phyloP scores from a whole-genome alignment of 2,888 invertebrate species.

The Pandemis heparana region DNA sequence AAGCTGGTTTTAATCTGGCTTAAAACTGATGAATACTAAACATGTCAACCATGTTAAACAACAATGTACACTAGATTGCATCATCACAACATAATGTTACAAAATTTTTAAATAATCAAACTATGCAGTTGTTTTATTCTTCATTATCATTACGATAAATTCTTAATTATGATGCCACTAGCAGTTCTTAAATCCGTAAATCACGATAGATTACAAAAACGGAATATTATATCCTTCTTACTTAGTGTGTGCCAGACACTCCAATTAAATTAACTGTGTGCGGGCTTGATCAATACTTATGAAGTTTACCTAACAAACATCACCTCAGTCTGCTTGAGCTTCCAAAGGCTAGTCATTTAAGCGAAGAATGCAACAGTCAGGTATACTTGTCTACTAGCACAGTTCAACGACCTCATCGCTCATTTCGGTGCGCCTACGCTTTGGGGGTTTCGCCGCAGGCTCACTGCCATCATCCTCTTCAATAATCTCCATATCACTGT shows the following conservation, averaged over 20 bases:
- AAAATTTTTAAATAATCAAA: no score
- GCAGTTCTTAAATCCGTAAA: background rate
- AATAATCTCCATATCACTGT: constrained; percentile 82
- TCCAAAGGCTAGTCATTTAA: no score
- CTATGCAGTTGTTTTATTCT: no score
- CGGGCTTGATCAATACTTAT: background rate
- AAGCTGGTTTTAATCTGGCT: constrained; percentile 19
- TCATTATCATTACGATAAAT: no score
- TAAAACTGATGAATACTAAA: constrained; percentile 14
- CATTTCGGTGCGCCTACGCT: constrained; percentile 73
- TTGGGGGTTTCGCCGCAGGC: constrained; percentile 69
- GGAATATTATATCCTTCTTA: background rate
- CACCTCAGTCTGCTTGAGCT: background rate
- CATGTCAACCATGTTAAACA: background rate
- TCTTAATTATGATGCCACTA: background rate
- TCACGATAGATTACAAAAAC: background rate
- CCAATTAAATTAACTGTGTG: background rate
- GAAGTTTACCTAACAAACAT: background rate
- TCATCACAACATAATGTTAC: no score
- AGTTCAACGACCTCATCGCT: constrained; percentile 73
- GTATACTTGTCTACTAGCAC: constrained; percentile 58
- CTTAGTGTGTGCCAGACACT: background rate
- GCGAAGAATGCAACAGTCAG: background rate
- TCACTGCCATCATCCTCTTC: constrained; percentile 76
- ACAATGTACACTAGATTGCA: no score